Conservation (phyloP, 2,888 invertebrate genomes). For the Tetanocera ferruginea region DNA sequence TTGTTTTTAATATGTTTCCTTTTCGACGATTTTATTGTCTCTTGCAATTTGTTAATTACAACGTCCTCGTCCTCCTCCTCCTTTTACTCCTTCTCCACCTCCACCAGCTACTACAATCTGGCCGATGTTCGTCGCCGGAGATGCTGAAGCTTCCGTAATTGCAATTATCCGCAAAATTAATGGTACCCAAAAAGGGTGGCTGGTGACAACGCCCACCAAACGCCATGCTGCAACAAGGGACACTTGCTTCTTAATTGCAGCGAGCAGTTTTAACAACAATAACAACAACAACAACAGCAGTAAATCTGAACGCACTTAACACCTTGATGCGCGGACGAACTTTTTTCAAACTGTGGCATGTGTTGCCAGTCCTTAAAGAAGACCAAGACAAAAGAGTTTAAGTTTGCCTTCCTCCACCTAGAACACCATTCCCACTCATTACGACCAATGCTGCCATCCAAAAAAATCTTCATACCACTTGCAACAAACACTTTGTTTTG, state of each 20-base stretch:
- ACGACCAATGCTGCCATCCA: background rate
- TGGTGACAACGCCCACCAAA: constrained; percentile 25
- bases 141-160: constrained; percentile 48
- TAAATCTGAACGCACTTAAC: constrained; percentile 36
- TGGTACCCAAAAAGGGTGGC: constrained; percentile 41
- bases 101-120: background rate
- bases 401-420: background rate
- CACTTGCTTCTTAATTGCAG: constrained; percentile 49
- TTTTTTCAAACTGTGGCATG: background rate
- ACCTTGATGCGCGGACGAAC: constrained; percentile 25
- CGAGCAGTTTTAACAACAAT: constrained; percentile 22
- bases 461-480: background rate
- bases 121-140: constrained; percentile 13
- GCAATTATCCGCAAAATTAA: constrained; percentile 53
- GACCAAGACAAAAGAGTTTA: constrained; percentile 25
- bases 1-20: constrained; percentile 41
- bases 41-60: constrained; percentile 55
- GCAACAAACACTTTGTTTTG: background rate
- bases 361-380: constrained; percentile 24
- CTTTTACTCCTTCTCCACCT: background rate
- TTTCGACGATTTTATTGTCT: constrained; percentile 51
- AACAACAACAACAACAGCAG: constrained; percentile 4
- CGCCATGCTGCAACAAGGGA: constrained; percentile 34
- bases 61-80: background rate
- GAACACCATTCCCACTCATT: background rate